Percentiles rank a stretch among this genome's conserved stretches.
phyloP scores from a whole-genome alignment of 2,797 vertebrate species.

The Gambelia wislizenii region DNA sequence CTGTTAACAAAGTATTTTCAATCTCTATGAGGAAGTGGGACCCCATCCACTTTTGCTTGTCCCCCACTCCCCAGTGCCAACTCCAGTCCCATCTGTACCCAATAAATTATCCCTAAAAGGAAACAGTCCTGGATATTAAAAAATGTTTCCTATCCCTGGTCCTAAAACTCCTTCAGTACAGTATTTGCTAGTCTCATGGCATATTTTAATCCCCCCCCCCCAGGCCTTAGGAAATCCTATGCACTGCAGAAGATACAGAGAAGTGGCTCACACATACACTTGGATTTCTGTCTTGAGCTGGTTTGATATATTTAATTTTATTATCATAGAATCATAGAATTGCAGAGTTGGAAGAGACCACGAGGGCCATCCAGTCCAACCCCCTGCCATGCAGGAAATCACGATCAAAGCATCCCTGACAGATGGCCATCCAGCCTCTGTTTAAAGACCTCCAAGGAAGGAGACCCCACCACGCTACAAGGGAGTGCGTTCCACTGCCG shows the following conservation, averaged over 20 bases:
- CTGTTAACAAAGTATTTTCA: no score
- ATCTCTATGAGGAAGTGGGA: background rate
- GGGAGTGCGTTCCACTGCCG: no score
- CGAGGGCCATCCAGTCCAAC: no score
- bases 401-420: no score
- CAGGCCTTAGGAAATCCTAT: background rate
- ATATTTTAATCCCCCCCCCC: background rate
- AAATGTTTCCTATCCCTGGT: no score
- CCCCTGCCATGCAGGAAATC: no score
- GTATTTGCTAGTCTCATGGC: no score
- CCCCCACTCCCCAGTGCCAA: background rate
- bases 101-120: background rate
- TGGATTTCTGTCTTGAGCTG: background rate
- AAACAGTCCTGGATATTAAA: background rate
- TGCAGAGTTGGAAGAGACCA: no score
- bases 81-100: background rate
- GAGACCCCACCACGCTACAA: no score
- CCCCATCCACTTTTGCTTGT: background rate
- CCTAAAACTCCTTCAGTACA: background rate
- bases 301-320: background rate
- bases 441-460: no score
- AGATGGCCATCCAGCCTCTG: no score
- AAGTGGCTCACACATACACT: background rate
- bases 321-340: no score
- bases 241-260: background rate